These are phyloP conservation scores for Manacus vitellinus DNA, from an alignment of 2,113 vertebrate species.

Conservation along the genomic window DNA sequence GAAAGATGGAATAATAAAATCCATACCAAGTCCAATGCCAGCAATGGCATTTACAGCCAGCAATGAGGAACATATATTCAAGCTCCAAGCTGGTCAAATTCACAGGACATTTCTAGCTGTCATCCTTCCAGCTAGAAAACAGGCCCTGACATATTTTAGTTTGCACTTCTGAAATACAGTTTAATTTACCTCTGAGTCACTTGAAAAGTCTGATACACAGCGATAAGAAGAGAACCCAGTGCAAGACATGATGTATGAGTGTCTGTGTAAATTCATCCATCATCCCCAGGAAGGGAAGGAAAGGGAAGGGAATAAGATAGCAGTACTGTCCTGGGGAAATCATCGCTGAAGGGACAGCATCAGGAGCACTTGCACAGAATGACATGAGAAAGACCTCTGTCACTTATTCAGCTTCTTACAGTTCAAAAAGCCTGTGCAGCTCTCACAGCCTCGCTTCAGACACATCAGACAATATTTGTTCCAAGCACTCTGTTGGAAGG, in stretches of 20 bases:
- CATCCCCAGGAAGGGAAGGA: not conserved
- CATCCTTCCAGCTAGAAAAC: not conserved
- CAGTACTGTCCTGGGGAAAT: not conserved
- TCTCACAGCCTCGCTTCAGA: not conserved
- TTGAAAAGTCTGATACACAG: not conserved
- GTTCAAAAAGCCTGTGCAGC: not conserved
- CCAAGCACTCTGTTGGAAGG: not conserved
- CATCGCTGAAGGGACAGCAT: not conserved
- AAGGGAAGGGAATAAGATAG: not conserved
- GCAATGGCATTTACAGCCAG: not conserved
- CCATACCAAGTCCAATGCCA: not conserved
- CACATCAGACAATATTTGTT: not conserved
- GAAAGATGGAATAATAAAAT: not conserved
- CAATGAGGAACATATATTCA: not conserved
- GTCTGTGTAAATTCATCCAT: not conserved
- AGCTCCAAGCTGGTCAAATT: not conserved
- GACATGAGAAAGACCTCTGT: not conserved
- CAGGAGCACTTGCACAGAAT: not conserved
- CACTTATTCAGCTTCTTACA: not conserved
- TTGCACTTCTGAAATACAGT: not conserved
- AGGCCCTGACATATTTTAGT: not conserved
- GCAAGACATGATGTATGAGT: not conserved
- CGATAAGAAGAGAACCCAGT: not conserved
- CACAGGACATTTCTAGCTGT: not conserved
- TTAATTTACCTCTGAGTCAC: not conserved